Evolutionary conservation across 2,113 vertebrate genomes (phyloP).

Genomic region (Microcebus tavaratra): DNA sequence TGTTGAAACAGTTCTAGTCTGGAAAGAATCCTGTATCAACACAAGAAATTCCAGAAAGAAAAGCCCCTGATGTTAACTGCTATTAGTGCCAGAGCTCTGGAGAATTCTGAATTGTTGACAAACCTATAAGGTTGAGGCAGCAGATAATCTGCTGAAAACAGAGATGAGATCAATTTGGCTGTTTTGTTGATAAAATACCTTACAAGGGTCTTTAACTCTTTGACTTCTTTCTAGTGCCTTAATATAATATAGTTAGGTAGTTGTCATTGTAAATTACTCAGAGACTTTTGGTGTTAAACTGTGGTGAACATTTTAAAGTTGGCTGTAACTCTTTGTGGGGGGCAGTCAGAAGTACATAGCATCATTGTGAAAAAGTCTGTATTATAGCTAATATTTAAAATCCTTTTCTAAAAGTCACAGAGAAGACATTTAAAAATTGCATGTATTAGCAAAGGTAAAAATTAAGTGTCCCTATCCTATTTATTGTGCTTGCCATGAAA

Average conservation of each 20-base stretch:
- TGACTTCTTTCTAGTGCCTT: neutral
- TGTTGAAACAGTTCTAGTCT: neutral
- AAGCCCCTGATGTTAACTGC: slow-evolving; percentile 21
- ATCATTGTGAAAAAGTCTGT: neutral
- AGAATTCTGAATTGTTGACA: slow-evolving; percentile 73
- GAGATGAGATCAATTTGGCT: neutral
- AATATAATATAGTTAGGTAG: neutral
- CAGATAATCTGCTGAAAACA: slow-evolving; percentile 32
- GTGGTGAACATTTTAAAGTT: slow-evolving; percentile 44
- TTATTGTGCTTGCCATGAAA: neutral
- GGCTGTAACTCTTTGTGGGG: neutral
- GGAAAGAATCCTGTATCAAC: slow-evolving; percentile 58
- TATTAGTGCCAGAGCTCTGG: slow-evolving; percentile 42
- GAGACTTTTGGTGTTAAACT: slow-evolving; percentile 6
- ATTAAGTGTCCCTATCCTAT: neutral
- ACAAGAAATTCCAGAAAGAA: slow-evolving; percentile 38
- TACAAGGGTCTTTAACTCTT: slow-evolving; percentile 35
- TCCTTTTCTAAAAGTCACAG: neutral
- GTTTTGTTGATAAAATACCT: neutral
- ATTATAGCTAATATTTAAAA: neutral
- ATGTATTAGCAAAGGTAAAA: slow-evolving; percentile 20
- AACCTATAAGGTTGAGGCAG: slow-evolving; percentile 35
- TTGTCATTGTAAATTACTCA: slow-evolving; percentile 17
- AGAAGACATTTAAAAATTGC: slow-evolving; percentile 20
- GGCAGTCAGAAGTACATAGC: neutral